phyloP scores from a whole-genome alignment of 64 coral and sea anemone genomes.

The Pachyseris speciosa region DNA sequence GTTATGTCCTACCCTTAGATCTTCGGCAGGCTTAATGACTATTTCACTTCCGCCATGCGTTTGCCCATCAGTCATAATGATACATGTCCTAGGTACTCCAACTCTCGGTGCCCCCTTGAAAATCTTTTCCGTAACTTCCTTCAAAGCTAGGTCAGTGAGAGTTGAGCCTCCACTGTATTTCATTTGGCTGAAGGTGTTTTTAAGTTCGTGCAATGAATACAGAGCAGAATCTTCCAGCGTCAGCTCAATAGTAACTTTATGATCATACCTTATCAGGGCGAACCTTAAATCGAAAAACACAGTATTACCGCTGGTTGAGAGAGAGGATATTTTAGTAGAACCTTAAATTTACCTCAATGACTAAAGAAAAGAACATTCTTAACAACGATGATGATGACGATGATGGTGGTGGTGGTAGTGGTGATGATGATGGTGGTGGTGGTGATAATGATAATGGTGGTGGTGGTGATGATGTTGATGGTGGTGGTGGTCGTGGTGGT shows the following conservation, averaged over 20 bases:
- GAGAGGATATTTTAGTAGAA: no score
- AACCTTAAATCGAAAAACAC: slow-evolving; percentile 19
- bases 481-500: no score
- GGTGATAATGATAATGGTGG: no score
- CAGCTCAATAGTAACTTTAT: slow-evolving; percentile 10
- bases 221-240: slow-evolving; percentile 24
- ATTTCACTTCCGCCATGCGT: neutral
- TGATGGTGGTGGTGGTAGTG: no score
- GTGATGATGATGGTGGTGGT: no score
- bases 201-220: slow-evolving; percentile 2
- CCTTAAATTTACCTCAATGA: no score
- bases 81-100: slow-evolving; percentile 26
- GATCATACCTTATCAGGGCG: slow-evolving; percentile 23
- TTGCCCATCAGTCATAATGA: slow-evolving; percentile 16
- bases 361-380: no score
- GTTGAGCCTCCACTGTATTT: slow-evolving; percentile 6
- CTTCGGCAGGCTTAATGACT: neutral
- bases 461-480: no score
- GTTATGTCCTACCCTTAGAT: neutral
- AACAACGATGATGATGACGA: no score
- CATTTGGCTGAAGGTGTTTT: slow-evolving; percentile 13
- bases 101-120: neutral
- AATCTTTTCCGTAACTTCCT: slow-evolving; percentile 31
- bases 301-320: no score
- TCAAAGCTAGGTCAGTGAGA: neutral